Evolutionary conservation across 2,888 invertebrate species (phyloP).

Genomic region (Tetropium fuscum): DNA sequence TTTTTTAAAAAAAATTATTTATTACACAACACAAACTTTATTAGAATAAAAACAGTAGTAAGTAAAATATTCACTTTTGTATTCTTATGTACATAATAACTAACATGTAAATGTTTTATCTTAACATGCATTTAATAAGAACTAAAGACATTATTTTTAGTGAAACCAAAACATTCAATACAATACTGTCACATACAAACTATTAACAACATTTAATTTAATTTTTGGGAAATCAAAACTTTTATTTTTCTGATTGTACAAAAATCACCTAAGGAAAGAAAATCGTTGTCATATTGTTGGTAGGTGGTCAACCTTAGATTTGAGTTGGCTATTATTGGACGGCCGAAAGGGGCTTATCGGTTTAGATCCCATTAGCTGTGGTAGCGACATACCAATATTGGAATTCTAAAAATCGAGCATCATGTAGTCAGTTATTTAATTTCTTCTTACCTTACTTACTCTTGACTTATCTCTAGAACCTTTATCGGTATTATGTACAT

Average conservation of each 20-base stretch:
- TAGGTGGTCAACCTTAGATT: conserved; percentile 73
- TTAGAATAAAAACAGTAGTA: no score
- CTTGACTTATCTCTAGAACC: conserved; percentile 74
- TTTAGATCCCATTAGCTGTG: conserved; percentile 72
- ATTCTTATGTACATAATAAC: no score
- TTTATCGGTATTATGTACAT: conserved; percentile 72
- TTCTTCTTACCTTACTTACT: conserved; percentile 61
- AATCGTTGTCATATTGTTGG: conserved; percentile 79
- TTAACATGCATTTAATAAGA: no score
- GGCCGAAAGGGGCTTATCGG: conserved; percentile 68
- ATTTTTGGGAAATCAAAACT: no score
- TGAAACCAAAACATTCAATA: no score
- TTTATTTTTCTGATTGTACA: neutral
- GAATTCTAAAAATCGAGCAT: conserved; percentile 62
- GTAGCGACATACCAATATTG: conserved; percentile 73
- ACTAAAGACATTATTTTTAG: no score
- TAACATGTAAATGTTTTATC: no score
- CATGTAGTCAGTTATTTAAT: neutral
- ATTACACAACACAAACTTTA: no score
- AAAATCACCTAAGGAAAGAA: conserved; percentile 56
- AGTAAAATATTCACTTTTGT: no score
- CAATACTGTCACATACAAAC: no score
- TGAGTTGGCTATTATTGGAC: conserved; percentile 63
- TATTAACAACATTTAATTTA: no score
- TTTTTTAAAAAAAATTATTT: no score